Conservation (phyloP, 2,797 vertebrate species). For the Staurois parvus region DNA sequence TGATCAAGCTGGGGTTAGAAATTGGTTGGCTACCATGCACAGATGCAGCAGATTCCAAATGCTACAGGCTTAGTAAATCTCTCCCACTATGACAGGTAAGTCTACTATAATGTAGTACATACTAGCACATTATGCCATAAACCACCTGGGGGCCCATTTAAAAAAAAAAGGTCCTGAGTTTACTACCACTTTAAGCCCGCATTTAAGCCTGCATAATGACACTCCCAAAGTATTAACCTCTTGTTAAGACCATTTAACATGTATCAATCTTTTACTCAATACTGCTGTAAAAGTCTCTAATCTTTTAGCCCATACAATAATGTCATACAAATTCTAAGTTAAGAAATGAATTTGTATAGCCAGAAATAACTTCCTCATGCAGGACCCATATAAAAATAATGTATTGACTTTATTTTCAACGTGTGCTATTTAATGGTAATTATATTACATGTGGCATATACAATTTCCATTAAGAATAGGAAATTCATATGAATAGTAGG, state of each 20-base stretch:
- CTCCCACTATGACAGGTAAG: too few species aligned
- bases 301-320: constrained; percentile 1
- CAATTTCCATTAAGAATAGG: constrained; percentile 1
- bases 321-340: constrained; percentile 8
- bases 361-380: constrained; percentile 26
- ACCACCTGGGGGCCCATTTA: too few species aligned
- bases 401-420: constrained; percentile 13
- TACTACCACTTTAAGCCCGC: neutral
- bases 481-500: constrained; percentile 14
- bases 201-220: neutral
- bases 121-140: too few species aligned
- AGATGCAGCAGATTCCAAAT: too few species aligned
- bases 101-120: too few species aligned
- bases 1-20: too few species aligned
- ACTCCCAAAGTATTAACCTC: neutral
- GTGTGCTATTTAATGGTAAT: constrained; percentile 21
- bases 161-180: too few species aligned
- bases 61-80: too few species aligned
- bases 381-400: constrained; percentile 19
- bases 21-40: too few species aligned
- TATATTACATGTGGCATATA: constrained; percentile 4
- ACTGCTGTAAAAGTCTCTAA: neutral
- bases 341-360: neutral
- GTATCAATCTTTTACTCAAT: neutral
- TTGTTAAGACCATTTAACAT: neutral